Base-by-base conservation (phyloP, 2,797 vertebrate genomes). In the Emydoidea blandingii region DNA sequence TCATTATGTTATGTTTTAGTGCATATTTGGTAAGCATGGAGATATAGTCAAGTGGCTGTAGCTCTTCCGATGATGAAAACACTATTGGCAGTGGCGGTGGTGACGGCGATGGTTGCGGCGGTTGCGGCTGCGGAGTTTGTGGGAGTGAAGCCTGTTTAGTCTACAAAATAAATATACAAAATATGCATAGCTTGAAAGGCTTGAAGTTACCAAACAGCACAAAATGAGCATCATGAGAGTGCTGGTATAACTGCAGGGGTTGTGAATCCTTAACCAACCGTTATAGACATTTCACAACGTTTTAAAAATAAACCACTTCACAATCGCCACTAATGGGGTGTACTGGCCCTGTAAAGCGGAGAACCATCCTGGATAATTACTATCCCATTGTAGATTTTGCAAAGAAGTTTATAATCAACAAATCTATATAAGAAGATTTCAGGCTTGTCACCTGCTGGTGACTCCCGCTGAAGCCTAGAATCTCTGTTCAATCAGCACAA, bases 1-100 rank as follows among this genome's bases (percentile, higher is more conserved):
- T 76, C 3, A 0, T 5, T 2, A 4, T 0, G 0, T 0, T 0
- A 49, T 78, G 47, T 53, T 0, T 93, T 50, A 90, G 92, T 27
- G 83, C 34, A 79, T 44, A 85, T 0, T 0, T 6, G 83, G 97
- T 94, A 59, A 97, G 54, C 1, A 2, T 6, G 79, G 94, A 83
- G 59, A 96, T 5, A 79, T 86, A 96, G 59, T 97, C 7, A 0
- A n/a, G 8, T 11, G 6, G 12, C 8, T 3, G 5, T 47, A 74
- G 41, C 18, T 4, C 68, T 57, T 1, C 1, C 37, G 12, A 2
- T 29, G 4, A 1, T 50, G 12, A 31, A 15, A 11, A 44, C 68
- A 0, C 5, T 56, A 1, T 54, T 87, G 8, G 3, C 65, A 50
- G 41, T 0, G 9, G 2, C 78, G 56, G 47, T 0, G 0, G 1